Evolutionary conservation across 2,113 vertebrate genomes (phyloP).

Genomic region (Hystrix cristata): DNA sequence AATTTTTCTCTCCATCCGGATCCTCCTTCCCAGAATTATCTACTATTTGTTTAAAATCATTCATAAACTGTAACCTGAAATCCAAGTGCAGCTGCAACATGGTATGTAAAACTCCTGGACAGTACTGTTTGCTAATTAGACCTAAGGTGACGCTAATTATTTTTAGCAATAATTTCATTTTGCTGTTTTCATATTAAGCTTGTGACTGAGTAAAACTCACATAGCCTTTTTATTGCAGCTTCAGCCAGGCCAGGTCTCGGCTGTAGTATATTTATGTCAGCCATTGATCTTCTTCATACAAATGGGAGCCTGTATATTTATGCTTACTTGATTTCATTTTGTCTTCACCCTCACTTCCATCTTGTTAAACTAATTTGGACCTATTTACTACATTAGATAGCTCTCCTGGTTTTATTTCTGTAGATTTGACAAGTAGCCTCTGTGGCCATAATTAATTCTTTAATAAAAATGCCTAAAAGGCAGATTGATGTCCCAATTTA

Average conservation of each 20-base stretch:
- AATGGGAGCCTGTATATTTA: neutral
- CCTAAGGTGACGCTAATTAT: neutral
- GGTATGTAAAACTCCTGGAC: neutral
- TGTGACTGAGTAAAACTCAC: neutral
- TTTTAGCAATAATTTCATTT: conserved; percentile 40
- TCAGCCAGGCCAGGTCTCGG: neutral
- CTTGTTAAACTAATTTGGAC: conserved; percentile 42
- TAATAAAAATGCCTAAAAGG: conserved; percentile 13
- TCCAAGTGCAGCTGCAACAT: neutral
- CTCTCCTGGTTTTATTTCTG: conserved; percentile 41
- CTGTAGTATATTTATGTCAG: neutral
- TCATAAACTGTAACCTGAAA: conserved; percentile 6
- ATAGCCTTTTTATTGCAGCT: neutral
- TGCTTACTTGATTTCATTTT: conserved; percentile 27
- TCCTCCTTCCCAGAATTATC: neutral
- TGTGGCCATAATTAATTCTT: conserved; percentile 12
- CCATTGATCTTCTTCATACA: neutral
- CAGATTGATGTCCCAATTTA: neutral
- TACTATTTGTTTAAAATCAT: neutral
- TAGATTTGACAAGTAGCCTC: conserved; percentile 27
- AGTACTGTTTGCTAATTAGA: conserved; percentile 7
- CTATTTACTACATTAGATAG: neutral
- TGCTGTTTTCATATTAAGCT: conserved; percentile 15
- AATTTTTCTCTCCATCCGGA: conserved; percentile 19
- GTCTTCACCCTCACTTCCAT: conserved; percentile 24